Evolutionary conservation across 2,797 vertebrate species (phyloP).

Genomic region (Malurus leucopterus): DNA sequence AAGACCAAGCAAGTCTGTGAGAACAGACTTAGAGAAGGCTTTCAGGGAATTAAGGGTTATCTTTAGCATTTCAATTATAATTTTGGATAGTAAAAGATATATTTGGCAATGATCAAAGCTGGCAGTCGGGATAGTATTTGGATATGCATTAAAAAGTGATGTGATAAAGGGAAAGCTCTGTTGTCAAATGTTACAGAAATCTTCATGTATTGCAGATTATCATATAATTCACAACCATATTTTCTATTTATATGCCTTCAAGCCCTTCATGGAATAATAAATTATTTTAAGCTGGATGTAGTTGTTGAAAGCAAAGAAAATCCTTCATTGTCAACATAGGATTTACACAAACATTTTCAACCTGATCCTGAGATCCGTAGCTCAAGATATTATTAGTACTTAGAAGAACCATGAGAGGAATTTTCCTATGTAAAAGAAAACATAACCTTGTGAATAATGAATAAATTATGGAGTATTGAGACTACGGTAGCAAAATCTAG

Average conservation of each 20-base stretch:
- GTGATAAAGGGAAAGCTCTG: not conserved
- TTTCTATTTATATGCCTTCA: not conserved
- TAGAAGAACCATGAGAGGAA: not conserved
- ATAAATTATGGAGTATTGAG: not conserved
- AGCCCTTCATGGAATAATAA: not conserved
- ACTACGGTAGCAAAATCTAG: not conserved
- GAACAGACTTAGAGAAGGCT: not conserved
- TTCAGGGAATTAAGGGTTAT: not conserved
- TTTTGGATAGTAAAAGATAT: not conserved
- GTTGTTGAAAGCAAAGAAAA: slow-evolving; percentile 19
- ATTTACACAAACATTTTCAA: not conserved
- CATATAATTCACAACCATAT: not conserved
- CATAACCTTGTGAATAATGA: not conserved
- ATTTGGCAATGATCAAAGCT: not conserved
- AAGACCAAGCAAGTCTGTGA: not conserved
- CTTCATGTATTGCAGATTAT: not conserved
- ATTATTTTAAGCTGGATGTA: not conserved
- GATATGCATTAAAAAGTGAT: not conserved
- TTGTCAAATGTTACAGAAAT: not conserved
- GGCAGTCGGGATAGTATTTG: not conserved
- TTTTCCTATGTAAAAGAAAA: not conserved
- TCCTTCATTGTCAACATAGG: not conserved
- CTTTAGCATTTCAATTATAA: not conserved
- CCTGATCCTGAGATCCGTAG: not conserved
- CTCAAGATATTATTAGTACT: not conserved